Evolutionary conservation across 2,113 vertebrate genomes (phyloP), one percentile per base, ranked within the genome.

Genomic region (Phoxinus phoxinus): DNA sequence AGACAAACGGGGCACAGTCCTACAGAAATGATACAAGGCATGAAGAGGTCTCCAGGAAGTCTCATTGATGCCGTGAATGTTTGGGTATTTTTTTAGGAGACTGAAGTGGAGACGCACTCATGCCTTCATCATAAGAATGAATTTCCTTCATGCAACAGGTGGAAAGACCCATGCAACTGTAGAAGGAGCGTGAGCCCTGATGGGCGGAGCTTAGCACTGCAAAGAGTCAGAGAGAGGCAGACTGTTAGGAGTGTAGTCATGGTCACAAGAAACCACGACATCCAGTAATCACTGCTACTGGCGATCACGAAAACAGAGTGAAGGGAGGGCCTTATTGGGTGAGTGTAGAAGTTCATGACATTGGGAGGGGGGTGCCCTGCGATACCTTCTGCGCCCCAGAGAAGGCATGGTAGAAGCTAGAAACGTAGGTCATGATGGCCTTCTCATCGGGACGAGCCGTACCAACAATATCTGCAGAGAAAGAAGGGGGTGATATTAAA

Each of bases 371-470:
- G 87, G 89, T 90, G 92, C 96, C 97, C 96, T 94, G 92, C 5
- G 95, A 96, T 99, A 99, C 98, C 98, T 99, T 99, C 97, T 99
- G 98, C 91, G 98, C 98, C 95, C 98, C 98, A 79, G 98, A 99
- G 96, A 99, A 99, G 96, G 98, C 98, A 88, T 99, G 98, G 96
- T 99, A 99, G 97, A 99, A 99, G 94, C 98, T 99, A 96, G 98
- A 99, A 93, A 99, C 97, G 87, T 99, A 99, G 94, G 98, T 99
- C 98, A 99, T 99, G 96, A 99, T 99, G 93, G 98, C 98, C 92
- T 99, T 99, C 94, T 99, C 97, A 88, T 99, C 98, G 10, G 98
- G 98, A 87, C 98, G 98, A 92, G 97, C 97, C 6, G 98, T 99
- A 95, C 98, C 98, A 88, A 99, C 98, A 89, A 99, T 99, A 95